These are phyloP conservation scores for Drosophila hamatofila DNA, from an alignment of 2,888 invertebrate species.

Conservation along the genomic window DNA sequence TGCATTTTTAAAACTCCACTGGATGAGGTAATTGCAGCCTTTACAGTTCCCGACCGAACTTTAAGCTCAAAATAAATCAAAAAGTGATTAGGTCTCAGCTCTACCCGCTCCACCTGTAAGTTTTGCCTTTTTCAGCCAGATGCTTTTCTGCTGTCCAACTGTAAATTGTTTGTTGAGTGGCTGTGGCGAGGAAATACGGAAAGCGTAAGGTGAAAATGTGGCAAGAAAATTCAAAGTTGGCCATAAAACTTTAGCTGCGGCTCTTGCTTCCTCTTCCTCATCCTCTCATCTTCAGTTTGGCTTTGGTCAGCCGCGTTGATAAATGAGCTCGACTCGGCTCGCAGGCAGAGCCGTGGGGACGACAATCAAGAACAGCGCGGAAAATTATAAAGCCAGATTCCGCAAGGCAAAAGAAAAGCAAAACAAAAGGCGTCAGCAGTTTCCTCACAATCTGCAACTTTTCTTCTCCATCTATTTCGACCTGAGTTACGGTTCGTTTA, in stretches of 20 bases:
- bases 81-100: conserved; percentile 69
- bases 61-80: conserved; percentile 71
- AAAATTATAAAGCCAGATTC: conserved; percentile 72
- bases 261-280: conserved; percentile 8
- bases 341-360: conserved; percentile 5
- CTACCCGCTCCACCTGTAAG: not conserved
- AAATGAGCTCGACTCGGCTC: conserved; percentile 62
- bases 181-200: conserved; percentile 46
- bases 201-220: conserved; percentile 66
- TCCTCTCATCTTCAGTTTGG: conserved; percentile 11
- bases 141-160: conserved; percentile 54
- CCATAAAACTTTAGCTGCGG: conserved; percentile 76
- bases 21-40: conserved; percentile 48
- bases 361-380: conserved; percentile 75
- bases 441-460: conserved; percentile 35
- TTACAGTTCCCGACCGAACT: conserved; percentile 53
- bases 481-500: conserved; percentile 39
- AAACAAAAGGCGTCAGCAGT: conserved; percentile 50
- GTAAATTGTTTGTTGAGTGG: conserved; percentile 79
- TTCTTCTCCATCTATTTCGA: conserved; percentile 12
- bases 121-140: not conserved
- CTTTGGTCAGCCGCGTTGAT: conserved; percentile 72
- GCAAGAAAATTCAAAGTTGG: conserved; percentile 73
- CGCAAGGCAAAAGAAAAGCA: conserved; percentile 49
- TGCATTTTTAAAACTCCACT: not conserved